Evolutionary conservation across 2,797 vertebrate species (phyloP).

Genomic region (Sciurus carolinensis): DNA sequence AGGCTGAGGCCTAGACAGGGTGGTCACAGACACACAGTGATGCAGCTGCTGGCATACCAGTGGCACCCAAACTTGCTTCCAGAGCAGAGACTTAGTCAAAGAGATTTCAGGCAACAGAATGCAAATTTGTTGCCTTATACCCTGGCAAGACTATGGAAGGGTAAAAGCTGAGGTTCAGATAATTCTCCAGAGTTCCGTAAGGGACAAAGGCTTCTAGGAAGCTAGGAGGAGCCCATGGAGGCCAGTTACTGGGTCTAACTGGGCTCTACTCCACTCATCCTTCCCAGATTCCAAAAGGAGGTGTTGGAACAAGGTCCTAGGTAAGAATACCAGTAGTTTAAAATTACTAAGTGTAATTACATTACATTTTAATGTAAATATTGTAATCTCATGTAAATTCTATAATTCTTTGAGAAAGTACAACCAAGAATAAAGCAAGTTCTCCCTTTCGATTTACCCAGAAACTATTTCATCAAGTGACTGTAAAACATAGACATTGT

Average conservation of each 20-base stretch:
- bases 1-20: not conserved
- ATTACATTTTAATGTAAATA: not conserved
- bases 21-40: rapidly evolving
- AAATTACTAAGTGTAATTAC: not conserved
- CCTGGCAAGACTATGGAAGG: not conserved
- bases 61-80: not conserved
- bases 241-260: not conserved
- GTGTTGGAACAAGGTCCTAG: not conserved
- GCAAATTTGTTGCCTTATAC: not conserved
- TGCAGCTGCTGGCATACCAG: rapidly evolving
- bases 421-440: not conserved
- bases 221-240: not conserved
- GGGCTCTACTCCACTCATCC: not conserved
- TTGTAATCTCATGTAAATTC: not conserved
- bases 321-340: not conserved
- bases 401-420: not conserved
- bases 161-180: not conserved
- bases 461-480: no score
- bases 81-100: not conserved
- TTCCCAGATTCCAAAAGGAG: not conserved
- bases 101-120: not conserved
- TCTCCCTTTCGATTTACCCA: not conserved
- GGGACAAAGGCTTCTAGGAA: not conserved
- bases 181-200: not conserved
- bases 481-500: not conserved